Base-by-base conservation (phyloP, 2,888 invertebrate genomes). In the Lysandra bellargus region DNA sequence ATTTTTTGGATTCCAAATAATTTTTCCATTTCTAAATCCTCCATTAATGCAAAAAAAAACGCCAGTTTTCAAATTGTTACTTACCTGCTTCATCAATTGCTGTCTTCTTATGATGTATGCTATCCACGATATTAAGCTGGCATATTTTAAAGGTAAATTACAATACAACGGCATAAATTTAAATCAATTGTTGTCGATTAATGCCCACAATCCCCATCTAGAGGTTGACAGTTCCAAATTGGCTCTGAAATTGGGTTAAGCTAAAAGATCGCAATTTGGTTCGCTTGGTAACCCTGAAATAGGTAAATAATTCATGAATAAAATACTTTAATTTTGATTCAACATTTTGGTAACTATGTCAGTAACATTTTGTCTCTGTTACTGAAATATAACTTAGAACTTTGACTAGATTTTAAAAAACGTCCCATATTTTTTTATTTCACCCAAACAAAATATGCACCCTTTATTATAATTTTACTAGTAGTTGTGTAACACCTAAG, bases 201-300 rank as follows among this genome's bases (percentile, higher is more conserved):
- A 37, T 69, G 69, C 17, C 33, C 33, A 69, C 12, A 33, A 33
- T 14, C 69, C 14, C 3, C 33, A 69, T 69, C 37, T 3, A 37
- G 69, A 69, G 33, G 33, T 37, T 69, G 69, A 69, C 69, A 69
- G 69, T 17, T 69, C 69, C 33, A 69, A 37, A 69, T 69, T 69
- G 69, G 17, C 37, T 69, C 23, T 37, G 33, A 37, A 69, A 69
- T 69, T 69, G 69, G 69, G 69, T 5, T 33, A 37, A 33, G 69
- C 69, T 37, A 37, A 69, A 69, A 69, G 14, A 33, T 69, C 33
- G 33, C 69, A 69, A 69, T 14, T 69, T 69, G 64, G 12, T 69
- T 33, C 33, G 33, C 33, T 33, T 14, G 5, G 14, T 69, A 30
- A 37, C 33, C 69, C 33, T 33, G 4, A 69, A 69, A 69, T 37